Evolutionary conservation across 2,113 vertebrate species (phyloP).

Genomic region (Scatophagus argus): DNA sequence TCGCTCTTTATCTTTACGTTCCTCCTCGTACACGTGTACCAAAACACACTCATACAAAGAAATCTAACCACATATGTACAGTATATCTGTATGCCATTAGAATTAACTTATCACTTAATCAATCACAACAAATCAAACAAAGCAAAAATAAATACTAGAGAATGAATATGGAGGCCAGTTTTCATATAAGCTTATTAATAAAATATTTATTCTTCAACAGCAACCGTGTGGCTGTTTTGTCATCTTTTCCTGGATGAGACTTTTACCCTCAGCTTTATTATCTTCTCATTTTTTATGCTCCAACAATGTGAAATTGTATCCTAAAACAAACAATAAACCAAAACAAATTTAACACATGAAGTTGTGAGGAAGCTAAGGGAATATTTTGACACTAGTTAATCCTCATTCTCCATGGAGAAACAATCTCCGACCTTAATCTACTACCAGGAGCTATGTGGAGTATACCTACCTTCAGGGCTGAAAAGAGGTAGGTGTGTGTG

Average conservation of each 20-base stretch:
- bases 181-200: neutral
- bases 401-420: conserved; percentile 67
- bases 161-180: neutral
- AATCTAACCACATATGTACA: neutral
- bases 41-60: neutral
- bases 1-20: no score
- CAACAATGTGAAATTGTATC: conserved; percentile 70
- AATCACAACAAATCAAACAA: conserved; percentile 15
- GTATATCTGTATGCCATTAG: neutral
- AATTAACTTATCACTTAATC: neutral
- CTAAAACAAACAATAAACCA: conserved; percentile 73
- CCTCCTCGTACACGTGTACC: neutral
- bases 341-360: conserved; percentile 68
- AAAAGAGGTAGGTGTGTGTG: conserved; percentile 55
- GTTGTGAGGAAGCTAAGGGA: conserved; percentile 53
- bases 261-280: conserved; percentile 46
- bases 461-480: conserved; percentile 68
- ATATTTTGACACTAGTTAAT: conserved; percentile 69
- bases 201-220: neutral
- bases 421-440: conserved; percentile 77
- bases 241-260: conserved; percentile 15
- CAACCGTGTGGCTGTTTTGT: neutral
- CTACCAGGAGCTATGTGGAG: conserved; percentile 54
- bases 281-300: conserved; percentile 55
- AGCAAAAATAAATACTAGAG: neutral